These are phyloP conservation scores for Melolontha melolontha DNA, from an alignment of 2,888 invertebrate species.

Conservation along the genomic window DNA sequence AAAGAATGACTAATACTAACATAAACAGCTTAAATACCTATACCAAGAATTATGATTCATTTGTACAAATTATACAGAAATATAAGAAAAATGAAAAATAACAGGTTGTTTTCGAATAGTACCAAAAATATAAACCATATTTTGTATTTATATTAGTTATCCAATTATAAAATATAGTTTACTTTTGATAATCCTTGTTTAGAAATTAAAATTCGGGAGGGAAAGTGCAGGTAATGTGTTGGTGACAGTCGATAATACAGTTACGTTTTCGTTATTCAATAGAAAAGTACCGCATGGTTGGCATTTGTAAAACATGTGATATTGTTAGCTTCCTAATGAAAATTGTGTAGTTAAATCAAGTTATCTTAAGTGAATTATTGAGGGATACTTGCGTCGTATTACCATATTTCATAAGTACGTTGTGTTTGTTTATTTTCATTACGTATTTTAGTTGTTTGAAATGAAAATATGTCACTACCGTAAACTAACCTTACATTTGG, in stretches of 20 bases:
- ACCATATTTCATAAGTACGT: conserved; percentile 32
- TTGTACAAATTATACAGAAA: too few species aligned
- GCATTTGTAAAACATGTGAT: conserved; percentile 41
- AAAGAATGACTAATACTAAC: too few species aligned
- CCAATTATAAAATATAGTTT: too few species aligned
- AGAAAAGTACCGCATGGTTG: conserved; percentile 44
- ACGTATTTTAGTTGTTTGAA: conserved; percentile 25
- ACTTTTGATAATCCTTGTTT: neutral
- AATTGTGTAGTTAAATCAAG: conserved; percentile 26
- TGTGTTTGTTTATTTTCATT: conserved; percentile 1
- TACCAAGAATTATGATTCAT: too few species aligned
- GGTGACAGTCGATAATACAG: conserved; percentile 41
- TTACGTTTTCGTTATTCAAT: conserved; percentile 3
- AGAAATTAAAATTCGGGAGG: conserved; percentile 9
- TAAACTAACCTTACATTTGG: conserved; percentile 40
- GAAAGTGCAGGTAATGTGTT: conserved; percentile 7
- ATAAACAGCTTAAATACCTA: too few species aligned
- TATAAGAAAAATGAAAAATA: too few species aligned
- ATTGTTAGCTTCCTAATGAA: conserved; percentile 35
- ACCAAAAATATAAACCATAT: too few species aligned
- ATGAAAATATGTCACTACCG: conserved; percentile 39
- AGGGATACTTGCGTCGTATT: conserved; percentile 6
- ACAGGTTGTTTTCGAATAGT: too few species aligned
- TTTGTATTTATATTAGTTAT: too few species aligned
- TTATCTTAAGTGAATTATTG: conserved; percentile 6